phyloP scores from a whole-genome alignment of 2,888 invertebrate genomes.

The Portevinia maculata region DNA sequence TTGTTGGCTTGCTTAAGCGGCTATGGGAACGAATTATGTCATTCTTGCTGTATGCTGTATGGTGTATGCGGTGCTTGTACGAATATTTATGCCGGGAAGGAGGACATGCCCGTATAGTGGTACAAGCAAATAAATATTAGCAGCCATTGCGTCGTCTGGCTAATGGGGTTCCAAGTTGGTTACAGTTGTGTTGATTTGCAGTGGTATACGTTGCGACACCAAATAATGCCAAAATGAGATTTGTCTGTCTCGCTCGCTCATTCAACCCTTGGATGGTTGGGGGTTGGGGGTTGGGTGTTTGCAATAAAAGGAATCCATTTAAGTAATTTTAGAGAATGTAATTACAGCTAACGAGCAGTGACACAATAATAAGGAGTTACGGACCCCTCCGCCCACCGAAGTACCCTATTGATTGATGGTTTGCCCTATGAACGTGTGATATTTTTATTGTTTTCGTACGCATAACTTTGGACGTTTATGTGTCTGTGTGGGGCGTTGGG shows the following conservation, averaged over 20 bases:
- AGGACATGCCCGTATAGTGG: constrained; percentile 17
- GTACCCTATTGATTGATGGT: constrained; percentile 60
- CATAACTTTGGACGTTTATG: constrained; percentile 26
- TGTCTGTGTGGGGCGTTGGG: constrained; percentile 7
- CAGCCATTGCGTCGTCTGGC: constrained; percentile 71
- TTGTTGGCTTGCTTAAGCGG: constrained; percentile 65
- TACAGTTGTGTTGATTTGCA: constrained; percentile 59
- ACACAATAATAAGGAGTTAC: constrained; percentile 63
- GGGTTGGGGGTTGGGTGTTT: constrained; percentile 12
- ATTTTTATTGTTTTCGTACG: constrained; percentile 65
- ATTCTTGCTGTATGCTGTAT: constrained; percentile 34
- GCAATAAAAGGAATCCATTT: constrained; percentile 67
- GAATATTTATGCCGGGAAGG: constrained; percentile 6
- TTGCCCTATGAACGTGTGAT: constrained; percentile 50
- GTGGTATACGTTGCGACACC: constrained; percentile 21
- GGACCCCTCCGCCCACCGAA: no score
- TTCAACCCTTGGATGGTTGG: neutral
- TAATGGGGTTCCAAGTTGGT: constrained; percentile 63
- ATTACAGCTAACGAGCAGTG: constrained; percentile 74
- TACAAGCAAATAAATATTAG: constrained; percentile 67
- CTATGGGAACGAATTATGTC: constrained; percentile 65
- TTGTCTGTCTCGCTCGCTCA: neutral
- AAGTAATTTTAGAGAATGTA: constrained; percentile 68
- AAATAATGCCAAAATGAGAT: constrained; percentile 46
- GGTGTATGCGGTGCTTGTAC: constrained; percentile 5